phyloP scores from a whole-genome alignment of 2,888 invertebrate genomes.

The Anorthoa munda region DNA sequence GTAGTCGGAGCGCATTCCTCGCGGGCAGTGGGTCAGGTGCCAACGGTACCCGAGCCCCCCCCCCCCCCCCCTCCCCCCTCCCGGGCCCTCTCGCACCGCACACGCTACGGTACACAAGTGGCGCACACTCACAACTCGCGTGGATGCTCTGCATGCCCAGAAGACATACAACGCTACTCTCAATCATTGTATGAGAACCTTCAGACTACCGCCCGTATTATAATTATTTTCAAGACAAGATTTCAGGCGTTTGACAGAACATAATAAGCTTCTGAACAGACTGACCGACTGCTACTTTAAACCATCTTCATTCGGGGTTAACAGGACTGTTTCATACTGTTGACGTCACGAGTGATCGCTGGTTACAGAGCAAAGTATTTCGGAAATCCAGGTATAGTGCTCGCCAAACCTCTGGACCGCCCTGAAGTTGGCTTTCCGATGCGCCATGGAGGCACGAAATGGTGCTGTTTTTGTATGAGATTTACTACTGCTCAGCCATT shows the following conservation, averaged over 20 bases:
- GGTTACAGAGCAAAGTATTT: too few relatives aligned
- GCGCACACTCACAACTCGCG: constrained; percentile 23
- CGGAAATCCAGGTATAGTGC: too few relatives aligned
- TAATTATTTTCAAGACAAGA: neutral
- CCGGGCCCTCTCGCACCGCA: constrained; percentile 23
- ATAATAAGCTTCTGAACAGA: neutral
- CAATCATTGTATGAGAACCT: neutral
- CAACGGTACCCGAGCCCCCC: constrained; percentile 78
- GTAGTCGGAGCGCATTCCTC: constrained; percentile 69
- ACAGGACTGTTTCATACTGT: too few relatives aligned
- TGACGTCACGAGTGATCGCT: too few relatives aligned
- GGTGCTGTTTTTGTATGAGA: too few relatives aligned
- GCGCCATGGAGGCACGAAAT: too few relatives aligned
- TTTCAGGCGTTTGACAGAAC: neutral
- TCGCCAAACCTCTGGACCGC: too few relatives aligned
- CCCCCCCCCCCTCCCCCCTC: constrained; percentile 28
- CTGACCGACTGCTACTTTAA: too few relatives aligned
- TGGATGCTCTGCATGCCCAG: constrained; percentile 14
- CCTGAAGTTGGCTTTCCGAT: too few relatives aligned
- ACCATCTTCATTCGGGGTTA: too few relatives aligned
- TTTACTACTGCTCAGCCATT: too few relatives aligned
- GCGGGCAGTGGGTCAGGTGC: constrained; percentile 75
- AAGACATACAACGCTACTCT: neutral
- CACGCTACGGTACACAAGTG: constrained; percentile 61
- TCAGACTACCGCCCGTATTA: neutral